Base-by-base conservation (phyloP, 2,888 invertebrate genomes). In the Apamea crenata region DNA sequence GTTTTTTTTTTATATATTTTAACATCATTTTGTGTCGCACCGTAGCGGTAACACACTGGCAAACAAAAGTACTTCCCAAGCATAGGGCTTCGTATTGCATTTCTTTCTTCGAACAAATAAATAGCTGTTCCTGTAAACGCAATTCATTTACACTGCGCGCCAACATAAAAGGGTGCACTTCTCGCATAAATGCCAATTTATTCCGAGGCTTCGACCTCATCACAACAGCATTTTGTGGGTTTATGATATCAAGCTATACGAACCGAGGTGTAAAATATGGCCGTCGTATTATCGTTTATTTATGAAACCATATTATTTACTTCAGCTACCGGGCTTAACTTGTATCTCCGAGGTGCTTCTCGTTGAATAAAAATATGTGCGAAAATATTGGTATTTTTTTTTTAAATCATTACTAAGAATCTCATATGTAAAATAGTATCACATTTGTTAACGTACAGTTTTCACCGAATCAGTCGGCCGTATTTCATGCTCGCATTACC, bases 161-260 rank as follows among this genome's bases (percentile, higher is more conserved):
- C 74, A 63, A 47, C 67, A 71, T 77, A 78, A 76, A 76, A 68
- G 65, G 68, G 67, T 85, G 75, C 81, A 86, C 69, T 78, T 80
- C 77, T 71, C 75, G 47, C 56, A 53, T 73, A 83, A 86, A 85
- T 80, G 69, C 63, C 75, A 85, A 83, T 85, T 83, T 86, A 86
- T 83, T 68, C 61, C 50, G 65, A 67, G 73, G 77, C 74, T 86
- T 86, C 75, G 50, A 78, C 65, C 72, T 63, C 75, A 59, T 84
- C 77, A 81, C 73, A 63, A 73, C 66, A 77, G 66, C 61, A 59
- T 80, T 86, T 77, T 77, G 74, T 75, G 59, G 77, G 69, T 77
- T 77, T 85, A 83, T 77, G 69, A 75, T 80, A 75, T 74, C 44
- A 77, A 77, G 61, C n/a, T n/a, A 68, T 67, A 85, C 21, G 65